Evolutionary conservation across 2,113 vertebrate genomes (phyloP).

Genomic region (Hemiprocne comata): DNA sequence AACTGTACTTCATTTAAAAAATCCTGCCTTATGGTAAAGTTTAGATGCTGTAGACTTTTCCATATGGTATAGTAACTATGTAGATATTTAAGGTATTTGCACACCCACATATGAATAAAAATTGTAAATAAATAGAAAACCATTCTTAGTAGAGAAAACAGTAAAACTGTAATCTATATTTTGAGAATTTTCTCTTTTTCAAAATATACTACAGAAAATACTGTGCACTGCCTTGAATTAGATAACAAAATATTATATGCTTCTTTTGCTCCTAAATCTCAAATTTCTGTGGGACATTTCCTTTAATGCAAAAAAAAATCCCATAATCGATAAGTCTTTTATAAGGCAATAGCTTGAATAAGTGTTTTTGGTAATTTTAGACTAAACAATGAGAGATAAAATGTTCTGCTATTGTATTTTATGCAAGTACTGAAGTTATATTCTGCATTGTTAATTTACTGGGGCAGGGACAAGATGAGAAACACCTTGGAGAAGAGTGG

Average conservation of each 20-base stretch:
- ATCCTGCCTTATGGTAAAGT: slow-evolving; percentile 6
- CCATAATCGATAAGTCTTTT: rapidly evolving
- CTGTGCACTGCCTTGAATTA: neutral
- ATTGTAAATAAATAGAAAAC: slow-evolving; percentile 23
- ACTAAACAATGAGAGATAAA: neutral
- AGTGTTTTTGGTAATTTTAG: neutral
- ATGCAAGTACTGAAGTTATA: neutral
- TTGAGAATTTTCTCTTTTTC: neutral
- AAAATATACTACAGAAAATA: neutral
- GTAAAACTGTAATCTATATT: neutral
- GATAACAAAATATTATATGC: neutral
- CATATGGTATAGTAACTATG: neutral
- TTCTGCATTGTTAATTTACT: neutral
- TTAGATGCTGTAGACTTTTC: neutral
- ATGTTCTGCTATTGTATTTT: neutral
- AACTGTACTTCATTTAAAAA: neutral
- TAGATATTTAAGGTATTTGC: neutral
- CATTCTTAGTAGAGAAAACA: neutral
- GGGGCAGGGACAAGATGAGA: neutral
- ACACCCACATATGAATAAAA: neutral
- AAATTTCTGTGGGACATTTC: neutral
- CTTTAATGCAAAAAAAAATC: neutral
- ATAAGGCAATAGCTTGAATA: neutral
- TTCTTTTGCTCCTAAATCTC: neutral
- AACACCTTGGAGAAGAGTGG: too few species aligned